phyloP scores from a whole-genome alignment of 1,140 invertebrate genomes.

The Neelides sp. region DNA sequence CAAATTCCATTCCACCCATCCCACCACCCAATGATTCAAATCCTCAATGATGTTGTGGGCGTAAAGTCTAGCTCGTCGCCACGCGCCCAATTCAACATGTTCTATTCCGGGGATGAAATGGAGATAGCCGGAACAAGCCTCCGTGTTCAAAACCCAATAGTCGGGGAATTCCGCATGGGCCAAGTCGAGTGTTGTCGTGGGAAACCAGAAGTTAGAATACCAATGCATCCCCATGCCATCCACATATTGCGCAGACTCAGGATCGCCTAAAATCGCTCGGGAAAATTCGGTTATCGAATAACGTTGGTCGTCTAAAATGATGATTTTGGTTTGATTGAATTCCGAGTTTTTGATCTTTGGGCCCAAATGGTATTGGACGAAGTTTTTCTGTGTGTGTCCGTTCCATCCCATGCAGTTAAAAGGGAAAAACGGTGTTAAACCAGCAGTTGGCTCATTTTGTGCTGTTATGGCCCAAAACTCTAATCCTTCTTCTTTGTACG shows the following conservation, averaged over 20 bases:
- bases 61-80: constrained; percentile 57
- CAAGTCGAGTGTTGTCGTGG: constrained; percentile 40
- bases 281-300: constrained; percentile 49
- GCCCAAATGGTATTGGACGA: constrained; percentile 52
- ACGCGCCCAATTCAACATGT: constrained; percentile 52
- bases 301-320: constrained; percentile 61
- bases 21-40: constrained; percentile 52
- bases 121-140: constrained; percentile 37
- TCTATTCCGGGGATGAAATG: constrained; percentile 11
- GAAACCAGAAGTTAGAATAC: constrained; percentile 49
- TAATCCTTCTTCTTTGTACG: constrained; percentile 42
- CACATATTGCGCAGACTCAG: constrained; percentile 49
- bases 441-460: constrained; percentile 37
- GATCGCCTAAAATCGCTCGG: constrained; percentile 42
- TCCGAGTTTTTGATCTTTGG: constrained; percentile 48
- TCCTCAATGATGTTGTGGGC: constrained; percentile 56
- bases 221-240: constrained; percentile 71
- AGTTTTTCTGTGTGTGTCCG: constrained; percentile 45
- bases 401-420: constrained; percentile 66
- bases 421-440: constrained; percentile 38
- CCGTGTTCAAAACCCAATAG: constrained; percentile 60
- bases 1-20: constrained; percentile 85
- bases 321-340: constrained; percentile 46
- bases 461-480: constrained; percentile 49
- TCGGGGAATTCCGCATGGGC: constrained; percentile 49